Conservation (phyloP, 2,113 vertebrate species). For the Triplophysa tibetana region DNA sequence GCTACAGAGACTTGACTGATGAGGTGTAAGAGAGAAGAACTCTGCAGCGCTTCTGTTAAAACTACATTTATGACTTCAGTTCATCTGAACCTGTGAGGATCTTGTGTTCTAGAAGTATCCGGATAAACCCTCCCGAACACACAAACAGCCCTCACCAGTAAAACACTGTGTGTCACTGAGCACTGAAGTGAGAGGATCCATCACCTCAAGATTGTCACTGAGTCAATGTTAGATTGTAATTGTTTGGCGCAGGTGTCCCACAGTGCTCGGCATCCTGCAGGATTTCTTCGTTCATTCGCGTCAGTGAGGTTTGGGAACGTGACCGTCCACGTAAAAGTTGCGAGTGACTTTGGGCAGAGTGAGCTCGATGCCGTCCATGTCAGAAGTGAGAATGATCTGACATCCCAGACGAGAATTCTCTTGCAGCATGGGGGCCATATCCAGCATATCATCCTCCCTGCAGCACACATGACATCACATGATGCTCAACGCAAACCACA, state of each 20-base stretch:
- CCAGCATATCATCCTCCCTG: constrained; percentile 94
- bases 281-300: too few species aligned
- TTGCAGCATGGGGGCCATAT: constrained; percentile 88
- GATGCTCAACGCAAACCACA: background rate
- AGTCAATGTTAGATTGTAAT: background rate
- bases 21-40: too few species aligned
- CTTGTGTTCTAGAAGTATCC: too few species aligned
- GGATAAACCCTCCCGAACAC: too few species aligned
- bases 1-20: too few species aligned
- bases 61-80: too few species aligned
- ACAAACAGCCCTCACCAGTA: too few species aligned
- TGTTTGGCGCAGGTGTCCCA: background rate
- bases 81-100: too few species aligned
- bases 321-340: constrained; percentile 93
- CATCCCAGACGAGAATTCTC: constrained; percentile 89
- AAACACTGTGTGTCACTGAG: too few species aligned
- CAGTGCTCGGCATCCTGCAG: background rate
- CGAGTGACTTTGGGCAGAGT: constrained; percentile 86
- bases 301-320: constrained; percentile 90
- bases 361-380: constrained; percentile 82
- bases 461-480: background rate
- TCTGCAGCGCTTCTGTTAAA: too few species aligned
- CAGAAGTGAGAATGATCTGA: constrained; percentile 82
- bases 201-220: background rate
- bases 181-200: too few species aligned